These are phyloP conservation scores for Dryas iulia DNA, from an alignment of 1,140 invertebrate genomes.

Conservation along the genomic window DNA sequence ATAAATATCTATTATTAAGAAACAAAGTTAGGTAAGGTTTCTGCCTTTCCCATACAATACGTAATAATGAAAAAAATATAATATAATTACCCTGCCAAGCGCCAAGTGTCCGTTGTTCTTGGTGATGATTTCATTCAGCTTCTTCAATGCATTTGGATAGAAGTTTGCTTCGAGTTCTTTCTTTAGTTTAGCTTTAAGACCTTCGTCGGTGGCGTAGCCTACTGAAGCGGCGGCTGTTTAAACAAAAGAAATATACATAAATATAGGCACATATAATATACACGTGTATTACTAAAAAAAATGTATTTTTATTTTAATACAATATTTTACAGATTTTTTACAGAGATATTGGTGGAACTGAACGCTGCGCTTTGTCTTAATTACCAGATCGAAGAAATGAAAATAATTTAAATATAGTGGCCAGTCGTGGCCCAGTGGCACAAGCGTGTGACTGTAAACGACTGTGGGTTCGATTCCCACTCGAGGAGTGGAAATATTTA, in stretches of 20 bases:
- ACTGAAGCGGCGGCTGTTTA: background rate
- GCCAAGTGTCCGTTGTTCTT: conserved; percentile 78
- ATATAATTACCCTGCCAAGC: conserved; percentile 29
- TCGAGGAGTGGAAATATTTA: background rate
- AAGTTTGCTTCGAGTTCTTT: conserved; percentile 3
- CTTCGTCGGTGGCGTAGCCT: background rate
- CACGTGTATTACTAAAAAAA: too few species aligned
- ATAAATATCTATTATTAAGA: background rate
- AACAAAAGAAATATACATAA: background rate
- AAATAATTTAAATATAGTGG: background rate
- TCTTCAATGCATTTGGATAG: conserved; percentile 35
- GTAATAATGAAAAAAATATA: background rate
- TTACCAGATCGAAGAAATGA: too few species aligned
- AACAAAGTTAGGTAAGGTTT: background rate
- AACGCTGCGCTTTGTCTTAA: too few species aligned
- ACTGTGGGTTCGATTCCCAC: too few species aligned
- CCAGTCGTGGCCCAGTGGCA: too few species aligned
- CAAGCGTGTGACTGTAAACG: too few species aligned
- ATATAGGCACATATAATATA: too few species aligned
- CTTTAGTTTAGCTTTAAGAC: background rate
- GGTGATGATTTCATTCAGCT: conserved; percentile 37
- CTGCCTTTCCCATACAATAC: background rate
- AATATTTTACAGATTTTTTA: background rate
- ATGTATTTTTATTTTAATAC: background rate
- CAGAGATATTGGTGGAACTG: too few species aligned